Percentiles rank a stretch among this genome's conserved stretches.
phyloP scores from a whole-genome alignment of 2,113 vertebrate species.

The Collichthys lucidus region DNA sequence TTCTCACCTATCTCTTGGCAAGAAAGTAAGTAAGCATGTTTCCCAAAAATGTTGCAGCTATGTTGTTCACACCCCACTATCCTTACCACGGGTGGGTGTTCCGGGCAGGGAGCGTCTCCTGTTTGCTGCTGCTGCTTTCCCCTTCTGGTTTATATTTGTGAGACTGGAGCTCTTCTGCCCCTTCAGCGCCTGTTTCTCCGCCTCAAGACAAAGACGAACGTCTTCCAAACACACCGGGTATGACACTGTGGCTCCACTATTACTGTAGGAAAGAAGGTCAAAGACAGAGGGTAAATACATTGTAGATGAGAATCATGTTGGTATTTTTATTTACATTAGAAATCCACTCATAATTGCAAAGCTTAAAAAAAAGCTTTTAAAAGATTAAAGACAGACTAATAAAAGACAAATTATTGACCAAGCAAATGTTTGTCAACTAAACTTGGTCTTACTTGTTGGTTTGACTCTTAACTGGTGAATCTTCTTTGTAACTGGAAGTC shows the following conservation, averaged over 20 bases:
- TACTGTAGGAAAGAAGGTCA: conserved; percentile 31
- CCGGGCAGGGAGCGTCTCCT: conserved; percentile 92
- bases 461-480: conserved; percentile 47
- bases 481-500: conserved; percentile 69
- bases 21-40: conserved; percentile 20
- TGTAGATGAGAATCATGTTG: neutral
- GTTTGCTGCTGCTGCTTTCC: conserved; percentile 81
- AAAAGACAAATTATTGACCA: neutral
- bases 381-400: no score
- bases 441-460: conserved; percentile 44
- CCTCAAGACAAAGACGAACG: conserved; percentile 85
- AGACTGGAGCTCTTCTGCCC: conserved; percentile 94
- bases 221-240: conserved; percentile 76
- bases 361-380: no score
- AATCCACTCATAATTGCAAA: neutral
- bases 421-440: neutral
- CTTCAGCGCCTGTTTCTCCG: conserved; percentile 79
- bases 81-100: conserved; percentile 90
- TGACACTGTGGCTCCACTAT: conserved; percentile 15
- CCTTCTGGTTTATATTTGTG: conserved; percentile 90
- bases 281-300: neutral
- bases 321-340: neutral
- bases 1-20: conserved; percentile 14
- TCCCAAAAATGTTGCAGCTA: neutral
- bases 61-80: conserved; percentile 27